phyloP scores from a whole-genome alignment of 2,797 vertebrate species.

The Poeciliopsis paucimaculata region DNA sequence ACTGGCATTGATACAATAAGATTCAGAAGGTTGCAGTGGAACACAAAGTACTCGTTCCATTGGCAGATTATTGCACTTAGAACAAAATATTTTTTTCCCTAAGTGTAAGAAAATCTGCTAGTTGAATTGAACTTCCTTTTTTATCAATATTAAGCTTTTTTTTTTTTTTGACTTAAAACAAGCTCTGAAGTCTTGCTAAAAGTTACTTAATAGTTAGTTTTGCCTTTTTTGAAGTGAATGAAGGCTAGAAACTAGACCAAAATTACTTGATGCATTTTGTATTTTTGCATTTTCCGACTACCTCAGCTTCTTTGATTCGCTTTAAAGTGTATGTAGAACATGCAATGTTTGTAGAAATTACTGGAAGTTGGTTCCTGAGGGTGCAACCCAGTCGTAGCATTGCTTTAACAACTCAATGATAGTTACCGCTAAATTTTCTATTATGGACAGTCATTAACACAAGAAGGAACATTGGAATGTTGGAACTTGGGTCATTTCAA shows the following conservation, averaged over 20 bases:
- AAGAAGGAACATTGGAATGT: background rate
- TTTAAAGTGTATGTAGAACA: background rate
- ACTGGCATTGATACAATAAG: background rate
- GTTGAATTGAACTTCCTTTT: too few species aligned
- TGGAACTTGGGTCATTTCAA: background rate
- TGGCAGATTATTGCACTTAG: too few species aligned
- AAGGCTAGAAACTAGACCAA: too few species aligned
- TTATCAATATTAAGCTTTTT: too few species aligned
- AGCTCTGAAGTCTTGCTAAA: too few species aligned
- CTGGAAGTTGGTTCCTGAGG: background rate
- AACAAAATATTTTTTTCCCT: too few species aligned
- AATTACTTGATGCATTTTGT: too few species aligned
- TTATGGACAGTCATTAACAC: conserved; percentile 4
- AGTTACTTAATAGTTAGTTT: too few species aligned
- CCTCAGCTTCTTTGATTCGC: conserved; percentile 1
- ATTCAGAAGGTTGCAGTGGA: background rate
- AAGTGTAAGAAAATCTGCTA: too few species aligned
- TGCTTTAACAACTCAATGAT: conserved; percentile 6
- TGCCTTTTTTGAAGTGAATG: too few species aligned
- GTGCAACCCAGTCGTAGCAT: background rate
- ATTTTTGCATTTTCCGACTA: background rate
- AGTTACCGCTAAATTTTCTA: background rate
- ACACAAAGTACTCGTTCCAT: too few species aligned
- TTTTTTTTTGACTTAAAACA: too few species aligned
- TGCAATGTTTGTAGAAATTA: background rate